Base-by-base conservation (phyloP, 2,797 vertebrate genomes). In the Gymnothorax reevesii region DNA sequence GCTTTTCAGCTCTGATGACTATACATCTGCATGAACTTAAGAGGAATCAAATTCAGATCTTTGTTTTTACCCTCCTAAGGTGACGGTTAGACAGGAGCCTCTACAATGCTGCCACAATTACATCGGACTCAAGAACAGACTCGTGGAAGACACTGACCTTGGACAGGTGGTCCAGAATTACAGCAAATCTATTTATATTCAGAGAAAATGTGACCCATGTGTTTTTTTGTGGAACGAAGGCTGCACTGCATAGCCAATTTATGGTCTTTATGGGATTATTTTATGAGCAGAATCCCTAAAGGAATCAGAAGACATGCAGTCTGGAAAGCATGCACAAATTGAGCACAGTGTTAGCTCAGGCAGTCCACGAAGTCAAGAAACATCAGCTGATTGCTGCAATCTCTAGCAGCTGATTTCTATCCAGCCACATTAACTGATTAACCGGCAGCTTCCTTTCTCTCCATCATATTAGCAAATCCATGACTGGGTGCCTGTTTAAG, bases 161-260 rank as follows among this genome's bases (percentile, higher is more conserved):
- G 73, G 92, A 89, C 94, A 94, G 93, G 93, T 95, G 92, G 92
- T 92, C 94, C 92, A 89, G 75, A 92, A 94, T 94, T 92, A 86
- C 86, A 91, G 85, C 90, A 80, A 89, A 89, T 90, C 92, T 94
- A 94, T 94, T 94, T 94, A 91, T 94, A 94, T 92, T 86, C 85
- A 75, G 22, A 60, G 89, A 93, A 93, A 95, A 96, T 90, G 91
- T 22, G 88, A 94, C 91, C 92, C 94, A 95, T 93, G 93, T 95
- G 93, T 92, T 93, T 89, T 89, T 91, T 83, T 86, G 84, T 73
- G 82, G 84, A 92, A 91, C 88, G 90, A 91, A 91, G 91, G 89
- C 88, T 85, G 90, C 88, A 10, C 54, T 89, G 91, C 85, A 86
- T 83, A 92, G 90, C 87, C 86, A 87, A 69, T 83, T 84, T 88